Percentiles rank a stretch among this genome's conserved stretches.
These are phyloP conservation scores for Zaprionus ghesquierei DNA, from an alignment of 1,140 invertebrate species.

Conservation along the genomic window DNA sequence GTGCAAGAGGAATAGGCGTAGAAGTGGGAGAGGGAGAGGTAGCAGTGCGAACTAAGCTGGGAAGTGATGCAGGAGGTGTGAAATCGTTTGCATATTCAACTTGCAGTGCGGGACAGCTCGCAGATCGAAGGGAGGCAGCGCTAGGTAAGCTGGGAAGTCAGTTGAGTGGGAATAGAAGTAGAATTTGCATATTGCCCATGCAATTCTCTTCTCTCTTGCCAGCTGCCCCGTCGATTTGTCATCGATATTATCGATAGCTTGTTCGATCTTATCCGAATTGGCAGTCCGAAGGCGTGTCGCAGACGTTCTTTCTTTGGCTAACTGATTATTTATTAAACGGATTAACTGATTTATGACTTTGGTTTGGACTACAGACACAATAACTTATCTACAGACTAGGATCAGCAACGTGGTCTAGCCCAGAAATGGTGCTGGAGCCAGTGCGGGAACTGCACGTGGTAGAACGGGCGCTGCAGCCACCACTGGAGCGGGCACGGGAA, in stretches of 20 bases:
- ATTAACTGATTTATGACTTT: constrained; percentile 46
- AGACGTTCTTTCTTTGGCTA: constrained; percentile 47
- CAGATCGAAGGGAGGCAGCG: neutral
- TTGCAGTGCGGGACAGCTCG: neutral
- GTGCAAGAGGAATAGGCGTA: neutral
- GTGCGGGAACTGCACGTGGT: neutral
- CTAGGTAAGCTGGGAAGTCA: neutral
- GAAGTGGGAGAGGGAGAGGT: neutral
- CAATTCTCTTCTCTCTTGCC: neutral
- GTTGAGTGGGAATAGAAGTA: neutral
- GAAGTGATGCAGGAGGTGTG: neutral
- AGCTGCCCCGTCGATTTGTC: constrained; percentile 20
- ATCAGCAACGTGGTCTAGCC: constrained; percentile 36
- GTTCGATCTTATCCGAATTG: constrained; percentile 18
- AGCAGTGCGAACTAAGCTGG: neutral
- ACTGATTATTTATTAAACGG: constrained; percentile 50
- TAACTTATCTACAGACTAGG: constrained; percentile 69
- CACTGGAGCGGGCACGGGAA: constrained; percentile 52
- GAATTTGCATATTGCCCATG: neutral
- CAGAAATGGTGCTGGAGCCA: constrained; percentile 49
- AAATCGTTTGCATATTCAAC: neutral
- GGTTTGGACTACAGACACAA: constrained; percentile 44
- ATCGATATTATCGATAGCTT: constrained; percentile 9
- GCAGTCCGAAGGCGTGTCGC: neutral
- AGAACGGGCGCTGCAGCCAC: constrained; percentile 14